Conservation (phyloP, 2,888 invertebrate genomes). For the Cryptops parisi region DNA sequence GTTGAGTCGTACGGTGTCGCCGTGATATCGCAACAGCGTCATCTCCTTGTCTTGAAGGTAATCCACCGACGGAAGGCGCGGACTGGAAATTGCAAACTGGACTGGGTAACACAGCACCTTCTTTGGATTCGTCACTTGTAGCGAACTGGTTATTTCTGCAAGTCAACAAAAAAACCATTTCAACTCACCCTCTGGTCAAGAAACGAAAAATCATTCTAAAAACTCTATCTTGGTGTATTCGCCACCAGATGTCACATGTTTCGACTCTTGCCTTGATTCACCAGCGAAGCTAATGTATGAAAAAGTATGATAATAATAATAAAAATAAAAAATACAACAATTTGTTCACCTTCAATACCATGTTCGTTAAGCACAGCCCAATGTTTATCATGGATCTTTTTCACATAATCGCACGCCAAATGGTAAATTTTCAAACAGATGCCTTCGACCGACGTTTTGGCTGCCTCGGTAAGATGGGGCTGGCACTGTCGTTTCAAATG, state of each 20-base stretch:
- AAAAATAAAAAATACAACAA: slow-evolving; percentile 12
- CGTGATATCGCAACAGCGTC: slow-evolving; percentile 61
- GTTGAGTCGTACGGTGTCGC: slow-evolving; percentile 68
- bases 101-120: slow-evolving; percentile 94
- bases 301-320: neutral
- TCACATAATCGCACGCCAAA: slow-evolving; percentile 77
- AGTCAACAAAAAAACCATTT: too few species aligned
- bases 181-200: neutral
- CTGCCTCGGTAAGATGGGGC: slow-evolving; percentile 87
- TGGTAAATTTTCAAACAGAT: slow-evolving; percentile 89
- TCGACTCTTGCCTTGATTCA: too few species aligned
- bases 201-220: neutral
- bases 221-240: neutral
- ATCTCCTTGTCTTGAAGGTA: slow-evolving; percentile 44
- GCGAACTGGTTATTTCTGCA: slow-evolving; percentile 26
- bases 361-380: slow-evolving; percentile 71
- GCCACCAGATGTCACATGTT: too few species aligned
- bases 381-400: slow-evolving; percentile 78
- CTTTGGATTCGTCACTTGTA: slow-evolving; percentile 53
- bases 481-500: slow-evolving; percentile 91
- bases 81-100: slow-evolving; percentile 73
- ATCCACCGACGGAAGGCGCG: slow-evolving; percentile 70
- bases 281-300: too few species aligned
- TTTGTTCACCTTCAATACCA: slow-evolving; percentile 50
- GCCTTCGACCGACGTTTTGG: slow-evolving; percentile 85